Conservation (phyloP, 2,113 vertebrate species). For the Nicator chloris region DNA sequence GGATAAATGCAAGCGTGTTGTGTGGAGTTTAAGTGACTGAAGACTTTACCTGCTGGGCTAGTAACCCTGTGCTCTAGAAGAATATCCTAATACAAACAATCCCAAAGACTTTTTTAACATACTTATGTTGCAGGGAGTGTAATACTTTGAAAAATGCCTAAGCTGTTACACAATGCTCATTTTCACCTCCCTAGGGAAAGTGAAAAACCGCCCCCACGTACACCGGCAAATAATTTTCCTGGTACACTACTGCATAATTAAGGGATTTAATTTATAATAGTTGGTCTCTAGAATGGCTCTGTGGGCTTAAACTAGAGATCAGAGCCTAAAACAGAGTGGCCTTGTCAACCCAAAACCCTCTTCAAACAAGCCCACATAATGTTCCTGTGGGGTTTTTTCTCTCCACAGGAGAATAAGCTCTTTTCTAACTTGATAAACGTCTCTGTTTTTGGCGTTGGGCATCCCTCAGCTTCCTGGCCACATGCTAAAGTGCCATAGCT, state of each 20-base stretch:
- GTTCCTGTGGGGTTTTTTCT: fast-evolving
- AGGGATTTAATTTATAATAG: not conserved
- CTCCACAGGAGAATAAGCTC: not conserved
- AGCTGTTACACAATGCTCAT: not conserved
- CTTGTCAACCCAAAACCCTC: not conserved
- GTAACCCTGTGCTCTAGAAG: not conserved
- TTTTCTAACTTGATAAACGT: not conserved
- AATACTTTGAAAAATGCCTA: slow-evolving; percentile 15
- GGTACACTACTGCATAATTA: not conserved
- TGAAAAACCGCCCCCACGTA: not conserved
- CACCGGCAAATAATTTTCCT: not conserved
- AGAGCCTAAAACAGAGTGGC: not conserved
- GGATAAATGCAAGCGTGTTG: not conserved
- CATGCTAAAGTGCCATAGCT: fast-evolving
- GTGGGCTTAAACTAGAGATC: not conserved
- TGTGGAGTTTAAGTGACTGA: not conserved
- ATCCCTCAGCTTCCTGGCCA: not conserved
- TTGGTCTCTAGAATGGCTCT: not conserved
- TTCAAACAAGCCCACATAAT: fast-evolving
- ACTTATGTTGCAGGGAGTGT: not conserved
- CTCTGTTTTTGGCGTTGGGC: not conserved
- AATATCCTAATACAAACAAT: not conserved
- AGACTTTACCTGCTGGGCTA: not conserved
- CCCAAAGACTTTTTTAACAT: not conserved
- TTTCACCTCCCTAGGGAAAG: not conserved